A percentile compares a stretch with the other conserved stretches of the same genome.
phyloP scores from a whole-genome alignment of 2,888 invertebrate genomes.

The Himalopsyche anomala region DNA sequence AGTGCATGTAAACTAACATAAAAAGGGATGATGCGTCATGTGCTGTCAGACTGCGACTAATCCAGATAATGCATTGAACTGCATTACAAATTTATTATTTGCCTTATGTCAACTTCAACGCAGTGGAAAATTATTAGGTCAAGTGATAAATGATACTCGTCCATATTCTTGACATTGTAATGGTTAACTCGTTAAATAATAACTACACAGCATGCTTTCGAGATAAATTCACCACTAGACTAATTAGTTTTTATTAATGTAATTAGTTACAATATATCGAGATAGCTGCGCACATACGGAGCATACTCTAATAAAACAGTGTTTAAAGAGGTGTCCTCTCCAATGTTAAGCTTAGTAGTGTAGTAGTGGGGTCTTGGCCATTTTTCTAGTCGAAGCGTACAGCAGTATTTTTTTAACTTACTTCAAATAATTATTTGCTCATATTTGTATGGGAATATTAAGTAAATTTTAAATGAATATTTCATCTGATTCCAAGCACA shows the following conservation, averaged over 20 bases:
- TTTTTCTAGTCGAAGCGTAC: too few relatives aligned
- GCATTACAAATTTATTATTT: not conserved
- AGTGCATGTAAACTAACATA: conserved; percentile 50
- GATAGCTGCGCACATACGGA: not conserved
- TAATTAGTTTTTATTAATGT: not conserved
- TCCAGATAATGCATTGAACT: conserved; percentile 47
- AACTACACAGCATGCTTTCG: not conserved
- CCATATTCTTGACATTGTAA: conserved; percentile 26
- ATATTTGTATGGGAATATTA: too few relatives aligned
- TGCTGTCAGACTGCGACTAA: not conserved
- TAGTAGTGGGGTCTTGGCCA: too few relatives aligned
- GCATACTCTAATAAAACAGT: too few relatives aligned
- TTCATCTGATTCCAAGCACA: too few relatives aligned
- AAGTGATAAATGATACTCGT: conserved; percentile 44
- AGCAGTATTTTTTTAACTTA: too few relatives aligned
- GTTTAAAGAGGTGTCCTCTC: too few relatives aligned
- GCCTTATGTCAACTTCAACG: conserved; percentile 35
- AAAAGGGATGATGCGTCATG: conserved; percentile 33
- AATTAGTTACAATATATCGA: not conserved
- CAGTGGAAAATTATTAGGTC: conserved; percentile 58
- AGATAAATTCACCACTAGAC: not conserved
- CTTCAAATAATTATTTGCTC: too few relatives aligned
- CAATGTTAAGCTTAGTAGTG: too few relatives aligned
- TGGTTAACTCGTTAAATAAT: not conserved
- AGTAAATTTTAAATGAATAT: too few relatives aligned